Percentiles rank a stretch among this genome's conserved stretches.
Evolutionary conservation across 1,140 invertebrate genomes (phyloP).

Genomic region (Meloidogyne hapla): DNA sequence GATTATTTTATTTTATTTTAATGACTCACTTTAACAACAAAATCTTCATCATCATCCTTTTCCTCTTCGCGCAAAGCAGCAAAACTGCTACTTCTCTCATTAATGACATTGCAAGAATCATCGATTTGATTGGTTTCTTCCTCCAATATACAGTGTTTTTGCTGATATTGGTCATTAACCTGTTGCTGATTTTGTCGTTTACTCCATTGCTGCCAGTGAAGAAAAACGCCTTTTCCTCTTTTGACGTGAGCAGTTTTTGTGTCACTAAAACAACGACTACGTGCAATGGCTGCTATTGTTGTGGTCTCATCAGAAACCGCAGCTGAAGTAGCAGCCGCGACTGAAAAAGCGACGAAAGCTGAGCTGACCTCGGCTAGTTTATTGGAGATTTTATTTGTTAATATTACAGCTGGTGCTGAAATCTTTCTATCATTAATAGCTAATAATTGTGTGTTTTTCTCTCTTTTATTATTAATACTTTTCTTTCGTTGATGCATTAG

Average conservation of each 20-base stretch:
- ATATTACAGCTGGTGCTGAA: background rate
- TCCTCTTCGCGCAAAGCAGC: background rate
- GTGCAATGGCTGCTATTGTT: background rate
- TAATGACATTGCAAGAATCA: background rate
- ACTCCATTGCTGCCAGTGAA: slow-evolving; percentile 2
- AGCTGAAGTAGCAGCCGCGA: background rate
- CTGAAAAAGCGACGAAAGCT: background rate
- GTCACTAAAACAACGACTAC: background rate
- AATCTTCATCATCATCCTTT: background rate
- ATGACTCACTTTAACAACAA: background rate
- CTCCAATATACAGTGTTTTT: background rate
- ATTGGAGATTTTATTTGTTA: background rate
- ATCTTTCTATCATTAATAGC: slow-evolving; percentile 1
- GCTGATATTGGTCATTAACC: background rate
- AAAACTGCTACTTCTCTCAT: background rate
- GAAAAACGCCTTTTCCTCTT: background rate
- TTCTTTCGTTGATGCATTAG: background rate
- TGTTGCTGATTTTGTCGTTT: background rate
- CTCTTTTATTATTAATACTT: slow-evolving; percentile 1
- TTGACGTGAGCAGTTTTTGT: background rate
- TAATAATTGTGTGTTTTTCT: background rate
- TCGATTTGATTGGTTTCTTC: slow-evolving; percentile 2
- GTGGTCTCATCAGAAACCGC: background rate
- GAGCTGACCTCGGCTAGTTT: background rate
- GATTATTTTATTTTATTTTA: background rate